Conservation (phyloP, 2,113 vertebrate species). For the Dipodomys spectabilis region DNA sequence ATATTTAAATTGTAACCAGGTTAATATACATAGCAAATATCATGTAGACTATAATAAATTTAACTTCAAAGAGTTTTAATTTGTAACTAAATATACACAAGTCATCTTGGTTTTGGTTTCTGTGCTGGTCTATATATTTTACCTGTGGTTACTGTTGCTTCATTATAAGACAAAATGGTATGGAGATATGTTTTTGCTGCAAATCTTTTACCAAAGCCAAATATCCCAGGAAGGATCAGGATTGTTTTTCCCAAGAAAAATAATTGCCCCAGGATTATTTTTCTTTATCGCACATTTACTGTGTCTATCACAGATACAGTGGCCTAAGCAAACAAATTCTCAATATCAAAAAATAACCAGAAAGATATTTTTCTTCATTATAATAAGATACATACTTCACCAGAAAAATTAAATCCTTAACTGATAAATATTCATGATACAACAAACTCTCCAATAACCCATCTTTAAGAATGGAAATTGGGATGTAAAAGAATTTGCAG, state of each 20-base stretch:
- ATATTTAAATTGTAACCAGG: too few relatives aligned
- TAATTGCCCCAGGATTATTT: background rate
- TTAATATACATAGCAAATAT: too few relatives aligned
- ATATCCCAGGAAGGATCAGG: background rate
- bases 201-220: background rate
- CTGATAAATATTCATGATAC: background rate
- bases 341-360: background rate
- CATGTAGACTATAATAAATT: background rate
- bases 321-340: background rate
- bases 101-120: background rate
- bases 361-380: background rate
- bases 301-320: background rate
- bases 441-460: background rate
- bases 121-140: background rate
- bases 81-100: background rate
- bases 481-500: background rate
- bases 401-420: constrained; percentile 17
- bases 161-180: background rate
- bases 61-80: background rate
- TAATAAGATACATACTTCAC: background rate
- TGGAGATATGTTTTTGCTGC: background rate
- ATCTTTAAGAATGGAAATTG: background rate
- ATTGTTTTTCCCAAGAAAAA: too few relatives aligned
- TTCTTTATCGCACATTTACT: background rate
- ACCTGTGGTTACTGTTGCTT: background rate